phyloP scores from a whole-genome alignment of 2,797 vertebrate species.

The Premnoplex brunnescens region DNA sequence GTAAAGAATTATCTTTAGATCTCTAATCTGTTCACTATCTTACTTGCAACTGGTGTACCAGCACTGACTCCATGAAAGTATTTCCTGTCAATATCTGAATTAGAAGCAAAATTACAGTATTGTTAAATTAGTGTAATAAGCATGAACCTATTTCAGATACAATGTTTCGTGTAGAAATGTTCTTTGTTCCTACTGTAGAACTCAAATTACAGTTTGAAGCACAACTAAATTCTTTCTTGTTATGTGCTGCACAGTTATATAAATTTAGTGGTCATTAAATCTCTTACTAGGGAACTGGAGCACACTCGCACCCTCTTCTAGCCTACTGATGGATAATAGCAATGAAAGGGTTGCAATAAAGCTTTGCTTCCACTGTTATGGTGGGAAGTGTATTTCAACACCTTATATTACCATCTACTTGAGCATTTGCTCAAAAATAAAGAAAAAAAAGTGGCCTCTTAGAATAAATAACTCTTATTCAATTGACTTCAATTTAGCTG shows the following conservation, averaged over 20 bases:
- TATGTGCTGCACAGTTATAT: neutral
- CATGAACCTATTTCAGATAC: neutral
- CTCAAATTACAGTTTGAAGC: neutral
- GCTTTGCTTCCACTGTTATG: neutral
- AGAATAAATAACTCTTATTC: neutral
- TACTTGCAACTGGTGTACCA: neutral
- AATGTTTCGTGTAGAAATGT: neutral
- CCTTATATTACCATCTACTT: neutral
- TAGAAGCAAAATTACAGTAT: neutral
- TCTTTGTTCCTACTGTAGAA: neutral
- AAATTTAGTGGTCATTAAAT: neutral
- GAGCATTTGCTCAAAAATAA: neutral
- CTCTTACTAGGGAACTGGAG: neutral
- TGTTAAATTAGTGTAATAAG: neutral
- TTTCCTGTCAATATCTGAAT: neutral
- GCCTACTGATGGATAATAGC: neutral
- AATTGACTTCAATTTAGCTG: neutral
- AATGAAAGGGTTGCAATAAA: neutral
- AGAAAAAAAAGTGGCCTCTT: neutral
- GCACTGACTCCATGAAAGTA: neutral
- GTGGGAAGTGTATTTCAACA: neutral
- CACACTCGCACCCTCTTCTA: neutral
- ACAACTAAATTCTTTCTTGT: neutral
- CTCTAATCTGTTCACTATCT: neutral
- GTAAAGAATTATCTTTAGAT: neutral